These are phyloP conservation scores for Cephus rjabovi DNA, from an alignment of 2,888 invertebrate species.

Conservation along the genomic window DNA sequence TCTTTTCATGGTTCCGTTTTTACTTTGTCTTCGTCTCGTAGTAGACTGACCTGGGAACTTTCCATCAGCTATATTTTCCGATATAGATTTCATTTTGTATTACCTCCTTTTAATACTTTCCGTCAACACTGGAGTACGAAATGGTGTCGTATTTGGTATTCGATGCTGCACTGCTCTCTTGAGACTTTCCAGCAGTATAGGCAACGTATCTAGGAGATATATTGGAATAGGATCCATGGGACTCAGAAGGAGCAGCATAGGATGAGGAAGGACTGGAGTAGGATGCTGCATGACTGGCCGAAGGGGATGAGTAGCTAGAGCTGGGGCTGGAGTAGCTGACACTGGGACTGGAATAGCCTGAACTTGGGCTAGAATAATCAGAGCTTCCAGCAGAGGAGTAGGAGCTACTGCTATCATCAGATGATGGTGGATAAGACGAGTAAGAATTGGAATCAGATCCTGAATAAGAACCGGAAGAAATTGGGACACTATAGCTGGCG, in stretches of 20 bases:
- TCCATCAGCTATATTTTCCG: not conserved
- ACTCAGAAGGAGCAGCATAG: constrained; percentile 42
- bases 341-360: constrained; percentile 30
- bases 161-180: constrained; percentile 34
- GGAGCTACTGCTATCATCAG: constrained; percentile 44
- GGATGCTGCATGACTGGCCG: constrained; percentile 31
- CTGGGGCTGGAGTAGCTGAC: constrained; percentile 36
- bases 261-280: constrained; percentile 44
- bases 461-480: constrained; percentile 37
- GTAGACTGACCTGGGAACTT: not conserved
- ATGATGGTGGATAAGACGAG: constrained; percentile 44
- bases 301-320: constrained; percentile 27
- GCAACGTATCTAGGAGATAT: constrained; percentile 49
- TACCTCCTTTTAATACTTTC: constrained; percentile 43
- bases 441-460: constrained; percentile 24
- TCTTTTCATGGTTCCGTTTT: not conserved
- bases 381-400: constrained; percentile 24
- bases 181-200: constrained; percentile 41
- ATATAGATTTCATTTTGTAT: not conserved
- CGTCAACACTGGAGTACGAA: constrained; percentile 57
- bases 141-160: constrained; percentile 60
- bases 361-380: constrained; percentile 26
- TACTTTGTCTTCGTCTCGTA: not conserved
- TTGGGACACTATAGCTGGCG: constrained; percentile 51
- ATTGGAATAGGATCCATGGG: constrained; percentile 50